These are phyloP conservation scores for Hetaerina americana DNA, from an alignment of 1,140 invertebrate species.

Conservation along the genomic window DNA sequence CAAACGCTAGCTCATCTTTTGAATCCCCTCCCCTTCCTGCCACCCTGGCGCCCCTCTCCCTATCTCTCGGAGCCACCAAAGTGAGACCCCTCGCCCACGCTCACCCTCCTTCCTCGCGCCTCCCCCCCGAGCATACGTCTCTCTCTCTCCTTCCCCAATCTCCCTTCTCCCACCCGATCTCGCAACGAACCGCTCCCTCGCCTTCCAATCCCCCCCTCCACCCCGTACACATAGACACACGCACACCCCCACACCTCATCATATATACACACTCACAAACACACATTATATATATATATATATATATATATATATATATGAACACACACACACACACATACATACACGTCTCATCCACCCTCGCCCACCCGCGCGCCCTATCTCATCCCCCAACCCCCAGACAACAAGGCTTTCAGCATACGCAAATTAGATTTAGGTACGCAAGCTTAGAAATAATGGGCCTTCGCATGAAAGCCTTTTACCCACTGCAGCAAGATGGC, in stretches of 20 bases:
- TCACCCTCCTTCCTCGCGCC: constrained; percentile 6
- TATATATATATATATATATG: no score
- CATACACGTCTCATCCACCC: no score
- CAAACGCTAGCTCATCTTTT: background rate
- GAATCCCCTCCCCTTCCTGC: background rate
- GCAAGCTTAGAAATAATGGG: constrained; percentile 23
- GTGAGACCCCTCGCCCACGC: background rate
- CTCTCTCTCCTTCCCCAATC: background rate
- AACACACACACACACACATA: no score
- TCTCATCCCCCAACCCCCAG: no score
- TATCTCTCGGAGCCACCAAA: background rate
- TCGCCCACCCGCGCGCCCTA: no score
- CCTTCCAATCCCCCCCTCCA: no score
- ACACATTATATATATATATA: no score
- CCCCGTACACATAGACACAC: no score
- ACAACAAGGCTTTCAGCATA: constrained; percentile 24
- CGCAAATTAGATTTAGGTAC: constrained; percentile 24
- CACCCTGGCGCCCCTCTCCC: constrained; percentile 3
- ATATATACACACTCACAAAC: no score
- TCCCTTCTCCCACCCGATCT: no score
- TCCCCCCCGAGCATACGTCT: constrained; percentile 1
- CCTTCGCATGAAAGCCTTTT: constrained; percentile 24
- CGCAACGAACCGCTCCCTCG: no score
- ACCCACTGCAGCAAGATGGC: constrained; percentile 10
- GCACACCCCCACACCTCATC: no score